phyloP scores from a whole-genome alignment of 2,888 invertebrate species.

The Drosophila quinaria region DNA sequence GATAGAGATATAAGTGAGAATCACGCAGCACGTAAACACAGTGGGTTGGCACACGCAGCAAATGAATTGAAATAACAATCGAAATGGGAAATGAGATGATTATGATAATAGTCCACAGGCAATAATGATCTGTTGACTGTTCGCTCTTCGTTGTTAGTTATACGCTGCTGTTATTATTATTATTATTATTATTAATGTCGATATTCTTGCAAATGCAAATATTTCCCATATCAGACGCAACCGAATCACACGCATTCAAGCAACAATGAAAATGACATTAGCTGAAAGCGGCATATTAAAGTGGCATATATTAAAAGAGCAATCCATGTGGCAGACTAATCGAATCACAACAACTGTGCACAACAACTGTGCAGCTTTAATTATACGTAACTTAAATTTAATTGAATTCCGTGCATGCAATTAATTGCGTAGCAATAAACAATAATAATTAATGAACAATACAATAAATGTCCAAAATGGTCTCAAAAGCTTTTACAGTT shows the following conservation, averaged over 20 bases:
- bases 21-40: constrained; percentile 9
- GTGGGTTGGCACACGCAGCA: constrained; percentile 26
- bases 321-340: not conserved
- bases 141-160: not conserved
- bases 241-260: constrained; percentile 1
- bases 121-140: constrained; percentile 9
- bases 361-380: not conserved
- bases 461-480: not conserved
- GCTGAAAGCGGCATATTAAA: constrained; percentile 14
- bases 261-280: constrained; percentile 13
- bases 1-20: constrained; percentile 9
- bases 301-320: not conserved
- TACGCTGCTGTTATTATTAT: not conserved
- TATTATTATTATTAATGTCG: not conserved
- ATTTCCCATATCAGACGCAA: constrained; percentile 16
- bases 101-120: constrained; percentile 24
- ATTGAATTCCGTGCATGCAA: not conserved
- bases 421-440: not conserved
- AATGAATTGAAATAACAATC: constrained; percentile 42
- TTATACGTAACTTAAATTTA: not conserved
- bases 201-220: constrained; percentile 8
- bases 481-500: not conserved
- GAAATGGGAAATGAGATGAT: constrained; percentile 36
- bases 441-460: not conserved
- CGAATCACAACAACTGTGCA: not conserved